Evolutionary conservation across 1,140 invertebrate genomes (phyloP), one percentile per base, ranked within the genome.

Genomic region (Holotrichia oblita): DNA sequence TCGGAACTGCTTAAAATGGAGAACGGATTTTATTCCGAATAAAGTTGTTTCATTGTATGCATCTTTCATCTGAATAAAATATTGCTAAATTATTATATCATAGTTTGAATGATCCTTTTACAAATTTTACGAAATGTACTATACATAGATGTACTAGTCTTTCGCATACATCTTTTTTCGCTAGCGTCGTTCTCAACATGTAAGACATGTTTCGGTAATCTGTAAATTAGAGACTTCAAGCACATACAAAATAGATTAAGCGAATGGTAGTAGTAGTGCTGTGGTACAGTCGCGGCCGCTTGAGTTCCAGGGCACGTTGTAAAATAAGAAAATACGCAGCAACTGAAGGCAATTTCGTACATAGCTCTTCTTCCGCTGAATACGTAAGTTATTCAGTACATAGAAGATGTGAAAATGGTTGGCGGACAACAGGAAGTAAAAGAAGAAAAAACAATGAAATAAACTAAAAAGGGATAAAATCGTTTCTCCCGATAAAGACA

Each of bases 1-100:
- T 86, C 48, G 88, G 87, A 81, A 34, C 27, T 34, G 27, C 27
- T 1, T 34, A 4, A 73, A 80, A 76, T 76, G 34, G 40, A 40
- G 12, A 40, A 41, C 0, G 17, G 27, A 34, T 34, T 34, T 34
- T 34, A 34, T 34, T 1, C 27, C 4, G 27, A 34, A 34, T 34
- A 4, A 34, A 34, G 4, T 34, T 34, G 27, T 34, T 34, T 34
- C 27, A 4, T 34, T 34, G 27, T 34, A 34, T 34, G 4, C 1
- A 34, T n/a, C n/a, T n/a, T n/a, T n/a, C n/a, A 34, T 34, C 4
- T 34, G 2, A 34, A 34, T 34, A 34, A 34, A 34, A 34, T 34
- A 34, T 34, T 34, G 27, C 4, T 34, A 34, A 34, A 2, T 34
- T 34, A n/a, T n/a, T n/a, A n/a, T n/a, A n/a, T n/a, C n/a, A n/a